Conservation (phyloP, 2,888 invertebrate genomes). For the Xestia xanthographa region DNA sequence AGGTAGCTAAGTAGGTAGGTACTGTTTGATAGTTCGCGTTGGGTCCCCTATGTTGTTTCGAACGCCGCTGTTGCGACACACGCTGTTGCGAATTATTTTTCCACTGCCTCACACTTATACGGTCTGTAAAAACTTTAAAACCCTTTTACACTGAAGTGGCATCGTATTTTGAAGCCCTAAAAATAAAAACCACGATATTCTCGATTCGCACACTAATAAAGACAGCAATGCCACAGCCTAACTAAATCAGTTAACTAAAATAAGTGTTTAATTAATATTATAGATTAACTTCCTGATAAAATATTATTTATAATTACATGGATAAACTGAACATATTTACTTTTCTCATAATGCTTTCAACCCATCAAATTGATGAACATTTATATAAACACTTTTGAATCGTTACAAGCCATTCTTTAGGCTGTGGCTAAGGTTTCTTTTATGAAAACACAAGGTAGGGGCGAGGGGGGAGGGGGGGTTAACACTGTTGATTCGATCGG, state of each 20-base stretch:
- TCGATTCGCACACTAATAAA: conserved; percentile 75
- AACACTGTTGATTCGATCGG: conserved; percentile 76
- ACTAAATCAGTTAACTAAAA: conserved; percentile 60
- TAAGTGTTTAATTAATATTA: background rate
- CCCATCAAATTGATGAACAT: background rate
- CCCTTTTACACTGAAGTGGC: background rate
- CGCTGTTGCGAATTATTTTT: no score
- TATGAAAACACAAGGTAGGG: conserved; percentile 65
- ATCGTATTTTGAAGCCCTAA: background rate
- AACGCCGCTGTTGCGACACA: no score
- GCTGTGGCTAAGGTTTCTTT: conserved; percentile 77
- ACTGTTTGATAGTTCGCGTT: background rate
- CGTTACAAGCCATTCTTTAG: conserved; percentile 62
- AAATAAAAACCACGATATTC: background rate
- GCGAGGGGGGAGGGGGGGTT: conserved; percentile 62
- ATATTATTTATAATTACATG: background rate
- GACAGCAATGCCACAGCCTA: conserved; percentile 74
- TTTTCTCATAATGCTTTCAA: background rate
- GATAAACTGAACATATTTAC: background rate
- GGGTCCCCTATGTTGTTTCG: no score
- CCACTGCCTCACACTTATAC: no score
- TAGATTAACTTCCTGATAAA: background rate
- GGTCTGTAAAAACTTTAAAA: background rate
- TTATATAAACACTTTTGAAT: background rate
- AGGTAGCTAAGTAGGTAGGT: background rate